Evolutionary conservation across 2,113 vertebrate species (phyloP), one percentile per base, ranked within the genome.

Genomic region (Ctenodactylus gundi): DNA sequence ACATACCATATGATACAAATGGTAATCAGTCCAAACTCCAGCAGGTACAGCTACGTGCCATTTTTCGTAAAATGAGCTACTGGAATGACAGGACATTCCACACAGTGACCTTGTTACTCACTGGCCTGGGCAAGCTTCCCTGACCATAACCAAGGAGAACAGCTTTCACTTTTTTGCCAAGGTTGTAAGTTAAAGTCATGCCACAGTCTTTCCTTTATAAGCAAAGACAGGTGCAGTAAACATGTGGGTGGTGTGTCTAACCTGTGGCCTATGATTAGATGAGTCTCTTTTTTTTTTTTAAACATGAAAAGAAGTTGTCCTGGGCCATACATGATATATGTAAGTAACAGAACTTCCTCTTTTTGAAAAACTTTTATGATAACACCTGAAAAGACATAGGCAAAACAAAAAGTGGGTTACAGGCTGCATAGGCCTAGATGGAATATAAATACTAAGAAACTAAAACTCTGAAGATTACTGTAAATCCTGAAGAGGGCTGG

Each of bases 401-500:
- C 41, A 73, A 73, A 73, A 46, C 29, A 72, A 73, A 73, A 73
- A 41, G 67, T 41, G 39, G 41, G 27, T 27, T 7, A 46, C 41
- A 73, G 41, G 44, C 10, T 73, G 41, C 41, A 75, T 2, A 76
- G 34, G 72, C 6, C 65, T 64, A 49, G 80, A 77, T 51, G 18
- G 51, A 62, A 64, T 8, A 62, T 31, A 21, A 34, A 14, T 70
- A 93, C 49, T 77, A 93, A 78, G 64, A 58, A 90, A 92, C 4
- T 18, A 68, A 23, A 39, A 77, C 41, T 34, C 84, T 46, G 12
- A 83, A 78, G 49, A 49, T 85, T 67, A 68, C 10, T 72, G 65
- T 8, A 82, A n/a, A 94, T 55, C 20, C 39, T 51, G 17, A 76
- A 55, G 53, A 96, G 95, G 87, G n/a, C n/a, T n/a, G n/a, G n/a